These are phyloP conservation scores for Melanotaenia duboulayi DNA, from an alignment of 2,113 vertebrate genomes.

Conservation along the genomic window DNA sequence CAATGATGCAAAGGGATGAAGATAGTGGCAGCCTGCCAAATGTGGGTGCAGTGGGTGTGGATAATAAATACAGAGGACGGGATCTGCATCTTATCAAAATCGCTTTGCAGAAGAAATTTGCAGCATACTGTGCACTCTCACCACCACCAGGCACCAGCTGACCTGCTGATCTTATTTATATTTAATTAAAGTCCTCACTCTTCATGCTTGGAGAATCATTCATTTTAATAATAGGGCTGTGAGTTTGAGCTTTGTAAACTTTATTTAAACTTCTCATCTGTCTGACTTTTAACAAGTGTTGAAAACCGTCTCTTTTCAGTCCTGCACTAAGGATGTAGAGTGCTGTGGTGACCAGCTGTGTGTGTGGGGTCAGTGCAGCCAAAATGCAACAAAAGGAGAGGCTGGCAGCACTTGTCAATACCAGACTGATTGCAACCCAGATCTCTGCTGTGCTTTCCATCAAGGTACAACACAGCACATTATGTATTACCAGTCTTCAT, in stretches of 20 bases:
- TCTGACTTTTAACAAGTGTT: neutral
- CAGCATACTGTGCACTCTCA: slow-evolving; percentile 6
- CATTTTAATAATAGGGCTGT: neutral
- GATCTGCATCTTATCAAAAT: slow-evolving; percentile 28
- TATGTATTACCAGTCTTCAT: neutral
- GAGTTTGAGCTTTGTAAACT: slow-evolving; percentile 5
- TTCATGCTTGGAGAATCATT: slow-evolving; percentile 4
- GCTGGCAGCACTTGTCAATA: slow-evolving; percentile 91
- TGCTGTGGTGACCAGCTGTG: slow-evolving; percentile 91
- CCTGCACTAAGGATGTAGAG: slow-evolving; percentile 87
- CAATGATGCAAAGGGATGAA: slow-evolving; percentile 5
- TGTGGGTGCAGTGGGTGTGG: neutral
- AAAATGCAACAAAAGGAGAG: slow-evolving; percentile 82
- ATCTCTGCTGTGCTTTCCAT: slow-evolving; percentile 91
- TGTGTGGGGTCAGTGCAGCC: slow-evolving; percentile 89
- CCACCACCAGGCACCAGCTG: slow-evolving; percentile 26
- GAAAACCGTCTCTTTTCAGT: slow-evolving; percentile 64
- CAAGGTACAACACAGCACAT: slow-evolving; percentile 80
- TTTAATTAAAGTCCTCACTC: slow-evolving; percentile 11
- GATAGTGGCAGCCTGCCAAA: slow-evolving; percentile 44
- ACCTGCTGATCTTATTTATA: slow-evolving; percentile 31
- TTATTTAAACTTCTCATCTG: neutral
- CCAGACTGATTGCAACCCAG: slow-evolving; percentile 87
- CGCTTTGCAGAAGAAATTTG: slow-evolving; percentile 10
- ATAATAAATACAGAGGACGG: slow-evolving; percentile 36